phyloP scores from a whole-genome alignment of 2,797 vertebrate genomes.

The Hoplostethus atlanticus region DNA sequence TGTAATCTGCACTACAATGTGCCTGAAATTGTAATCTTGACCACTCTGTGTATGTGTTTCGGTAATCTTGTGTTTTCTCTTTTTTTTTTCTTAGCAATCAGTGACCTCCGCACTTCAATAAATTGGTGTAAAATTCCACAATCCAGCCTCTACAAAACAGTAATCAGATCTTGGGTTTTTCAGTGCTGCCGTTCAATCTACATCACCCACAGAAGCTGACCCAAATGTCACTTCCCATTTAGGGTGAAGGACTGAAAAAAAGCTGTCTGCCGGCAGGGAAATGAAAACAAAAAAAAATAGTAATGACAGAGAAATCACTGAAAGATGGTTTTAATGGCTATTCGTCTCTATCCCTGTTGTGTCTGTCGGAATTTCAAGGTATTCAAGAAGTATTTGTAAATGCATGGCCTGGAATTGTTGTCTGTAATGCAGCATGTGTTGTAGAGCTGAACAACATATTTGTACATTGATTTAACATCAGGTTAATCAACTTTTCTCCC shows the following conservation, averaged over 20 bases:
- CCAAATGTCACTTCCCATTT: constrained; percentile 60
- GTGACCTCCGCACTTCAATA: constrained; percentile 55
- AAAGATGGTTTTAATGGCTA: constrained; percentile 6
- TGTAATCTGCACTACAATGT: background rate
- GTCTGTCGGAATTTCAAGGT: constrained; percentile 15
- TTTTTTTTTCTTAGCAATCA: constrained; percentile 53
- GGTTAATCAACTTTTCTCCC: no score
- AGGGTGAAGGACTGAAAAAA: constrained; percentile 25
- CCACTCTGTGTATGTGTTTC: constrained; percentile 39
- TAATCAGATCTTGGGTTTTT: constrained; percentile 68
- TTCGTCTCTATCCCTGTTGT: background rate
- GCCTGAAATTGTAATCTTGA: constrained; percentile 52
- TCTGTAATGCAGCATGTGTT: constrained; percentile 12
- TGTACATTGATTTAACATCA: constrained; percentile 7
- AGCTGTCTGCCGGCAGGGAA: constrained; percentile 34
- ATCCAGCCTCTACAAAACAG: constrained; percentile 49
- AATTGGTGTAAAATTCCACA: constrained; percentile 63
- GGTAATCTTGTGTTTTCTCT: constrained; percentile 60
- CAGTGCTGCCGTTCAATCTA: constrained; percentile 45
- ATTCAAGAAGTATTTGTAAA: background rate
- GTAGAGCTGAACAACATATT: constrained; percentile 10
- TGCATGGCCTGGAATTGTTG: no score
- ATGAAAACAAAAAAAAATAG: constrained; percentile 41
- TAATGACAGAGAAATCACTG: constrained; percentile 33
- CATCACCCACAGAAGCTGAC: constrained; percentile 52